These are phyloP conservation scores for Prinia subflava DNA, from an alignment of 2,113 vertebrate species.

Conservation along the genomic window DNA sequence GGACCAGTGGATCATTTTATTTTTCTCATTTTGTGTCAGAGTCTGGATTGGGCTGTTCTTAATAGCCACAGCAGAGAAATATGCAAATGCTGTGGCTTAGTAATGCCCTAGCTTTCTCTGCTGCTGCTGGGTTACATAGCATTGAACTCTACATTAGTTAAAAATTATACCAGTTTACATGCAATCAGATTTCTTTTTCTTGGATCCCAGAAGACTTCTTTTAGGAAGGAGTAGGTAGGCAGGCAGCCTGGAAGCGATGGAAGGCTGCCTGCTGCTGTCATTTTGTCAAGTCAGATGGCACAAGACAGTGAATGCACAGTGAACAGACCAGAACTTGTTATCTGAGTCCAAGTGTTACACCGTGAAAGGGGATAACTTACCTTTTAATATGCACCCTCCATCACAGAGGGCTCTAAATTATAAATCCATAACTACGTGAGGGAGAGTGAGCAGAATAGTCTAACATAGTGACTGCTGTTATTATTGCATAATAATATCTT, in stretches of 20 bases:
- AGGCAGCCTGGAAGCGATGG: not conserved
- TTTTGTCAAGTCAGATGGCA: constrained; percentile 34
- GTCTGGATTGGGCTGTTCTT: not conserved
- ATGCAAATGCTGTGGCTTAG: not conserved
- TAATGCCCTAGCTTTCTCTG: not conserved
- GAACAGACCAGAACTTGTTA: not conserved
- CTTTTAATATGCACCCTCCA: not conserved
- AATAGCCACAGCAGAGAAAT: not conserved
- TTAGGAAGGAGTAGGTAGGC: not conserved
- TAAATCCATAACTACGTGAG: not conserved
- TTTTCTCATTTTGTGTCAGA: not conserved
- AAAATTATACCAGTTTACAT: not conserved
- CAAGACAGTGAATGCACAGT: not conserved
- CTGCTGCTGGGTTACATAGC: not conserved
- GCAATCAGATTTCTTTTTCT: constrained; percentile 26
- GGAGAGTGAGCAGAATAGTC: not conserved
- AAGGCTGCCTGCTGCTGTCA: not conserved
- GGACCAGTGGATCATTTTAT: not conserved
- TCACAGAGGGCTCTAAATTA: not conserved
- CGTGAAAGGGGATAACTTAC: not conserved
- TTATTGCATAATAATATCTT: not conserved
- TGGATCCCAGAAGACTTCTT: not conserved
- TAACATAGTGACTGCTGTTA: not conserved
- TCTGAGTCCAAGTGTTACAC: not conserved
- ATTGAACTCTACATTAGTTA: not conserved